Percentiles rank a stretch among this genome's conserved stretches.
phyloP scores from a whole-genome alignment of 1,140 invertebrate genomes.

The Lethrus apterus region DNA sequence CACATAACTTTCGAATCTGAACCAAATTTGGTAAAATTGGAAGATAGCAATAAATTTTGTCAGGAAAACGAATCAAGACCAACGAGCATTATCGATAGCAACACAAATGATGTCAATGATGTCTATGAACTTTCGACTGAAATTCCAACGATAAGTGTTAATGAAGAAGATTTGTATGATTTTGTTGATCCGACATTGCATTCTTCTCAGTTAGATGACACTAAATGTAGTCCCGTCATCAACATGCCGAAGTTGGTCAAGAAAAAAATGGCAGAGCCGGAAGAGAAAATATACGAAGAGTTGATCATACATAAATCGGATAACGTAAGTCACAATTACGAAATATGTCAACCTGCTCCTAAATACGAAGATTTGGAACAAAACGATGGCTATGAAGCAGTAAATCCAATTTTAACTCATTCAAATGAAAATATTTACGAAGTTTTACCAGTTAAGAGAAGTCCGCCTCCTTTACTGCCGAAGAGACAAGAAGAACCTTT shows the following conservation, averaged over 20 bases:
- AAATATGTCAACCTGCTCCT: slow-evolving; percentile 16
- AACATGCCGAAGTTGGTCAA: slow-evolving; percentile 19
- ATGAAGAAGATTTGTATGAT: slow-evolving; percentile 8
- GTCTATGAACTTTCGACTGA: no score
- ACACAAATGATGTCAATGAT: no score
- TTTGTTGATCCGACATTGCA: slow-evolving; percentile 4
- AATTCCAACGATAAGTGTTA: no score
- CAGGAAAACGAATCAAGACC: not conserved
- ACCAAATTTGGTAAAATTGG: not conserved
- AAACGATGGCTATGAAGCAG: slow-evolving; percentile 28
- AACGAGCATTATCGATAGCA: not conserved
- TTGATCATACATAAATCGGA: slow-evolving; percentile 7
- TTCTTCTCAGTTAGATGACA: not conserved
- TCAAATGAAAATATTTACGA: slow-evolving; percentile 33
- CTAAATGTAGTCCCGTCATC: not conserved
- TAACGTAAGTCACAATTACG: slow-evolving; percentile 18
- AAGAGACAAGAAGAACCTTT: slow-evolving; percentile 25
- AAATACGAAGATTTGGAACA: slow-evolving; percentile 23
- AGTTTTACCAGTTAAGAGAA: slow-evolving; percentile 21
- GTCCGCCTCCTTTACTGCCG: slow-evolving; percentile 16
- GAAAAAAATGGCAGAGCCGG: slow-evolving; percentile 21
- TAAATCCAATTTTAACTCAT: slow-evolving; percentile 3
- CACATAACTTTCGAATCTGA: not conserved
- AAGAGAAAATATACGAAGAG: slow-evolving; percentile 27
- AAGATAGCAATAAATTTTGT: not conserved